These are phyloP conservation scores for Brenthis daphne DNA, from an alignment of 2,888 invertebrate genomes.

Conservation along the genomic window DNA sequence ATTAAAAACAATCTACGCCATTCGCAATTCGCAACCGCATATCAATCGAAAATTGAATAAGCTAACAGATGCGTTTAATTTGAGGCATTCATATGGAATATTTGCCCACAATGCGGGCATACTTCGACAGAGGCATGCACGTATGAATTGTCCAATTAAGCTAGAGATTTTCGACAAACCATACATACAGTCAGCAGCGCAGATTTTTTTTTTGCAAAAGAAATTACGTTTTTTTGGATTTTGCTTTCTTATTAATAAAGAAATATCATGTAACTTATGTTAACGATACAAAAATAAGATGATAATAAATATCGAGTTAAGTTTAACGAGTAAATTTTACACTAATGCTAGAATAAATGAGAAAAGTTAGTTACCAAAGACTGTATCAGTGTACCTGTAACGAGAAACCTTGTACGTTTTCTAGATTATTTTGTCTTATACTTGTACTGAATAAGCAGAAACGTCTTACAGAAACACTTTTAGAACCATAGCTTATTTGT, in stretches of 20 bases:
- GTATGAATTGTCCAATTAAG: slow-evolving; percentile 15
- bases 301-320: too few species aligned
- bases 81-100: slow-evolving; percentile 30
- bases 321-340: too few species aligned
- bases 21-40: slow-evolving; percentile 20
- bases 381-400: too few species aligned
- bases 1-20: slow-evolving; percentile 8
- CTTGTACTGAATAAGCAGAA: background rate
- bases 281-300: too few species aligned
- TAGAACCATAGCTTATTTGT: background rate
- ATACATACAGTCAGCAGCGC: background rate
- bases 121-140: slow-evolving; percentile 5
- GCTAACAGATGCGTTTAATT: slow-evolving; percentile 30
- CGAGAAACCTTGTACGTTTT: too few species aligned
- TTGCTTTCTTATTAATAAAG: too few species aligned
- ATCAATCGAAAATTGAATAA: slow-evolving; percentile 29
- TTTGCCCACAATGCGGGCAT: slow-evolving; percentile 19
- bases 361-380: too few species aligned
- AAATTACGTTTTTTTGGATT: background rate
- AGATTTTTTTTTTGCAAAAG: background rate
- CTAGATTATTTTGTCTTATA: background rate
- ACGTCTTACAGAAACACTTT: background rate
- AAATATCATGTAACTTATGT: too few species aligned
- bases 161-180: slow-evolving; percentile 12
- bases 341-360: too few species aligned